These are phyloP conservation scores for Anthopleura xanthogrammica DNA, from an alignment of 92 coral and sea anemone genomes.

Conservation along the genomic window DNA sequence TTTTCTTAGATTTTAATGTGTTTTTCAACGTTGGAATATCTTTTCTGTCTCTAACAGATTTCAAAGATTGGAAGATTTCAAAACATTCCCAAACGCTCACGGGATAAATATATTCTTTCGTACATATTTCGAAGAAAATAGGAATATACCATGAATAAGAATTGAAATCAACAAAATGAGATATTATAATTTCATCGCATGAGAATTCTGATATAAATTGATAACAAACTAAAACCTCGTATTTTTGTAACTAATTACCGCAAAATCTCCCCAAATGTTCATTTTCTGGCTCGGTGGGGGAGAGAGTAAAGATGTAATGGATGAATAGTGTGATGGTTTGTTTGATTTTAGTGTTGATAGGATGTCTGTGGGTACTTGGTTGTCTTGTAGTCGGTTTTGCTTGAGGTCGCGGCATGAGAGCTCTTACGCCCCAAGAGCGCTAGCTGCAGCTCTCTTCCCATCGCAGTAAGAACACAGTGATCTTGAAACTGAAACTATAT, in stretches of 20 bases:
- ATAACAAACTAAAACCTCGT: not conserved
- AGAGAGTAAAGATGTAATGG: not conserved
- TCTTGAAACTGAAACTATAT: no score
- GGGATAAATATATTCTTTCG: no score
- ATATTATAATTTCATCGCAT: not conserved
- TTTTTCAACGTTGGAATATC: no score
- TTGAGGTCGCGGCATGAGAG: not conserved
- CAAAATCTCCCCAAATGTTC: not conserved
- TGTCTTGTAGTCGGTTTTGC: not conserved
- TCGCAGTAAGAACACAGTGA: not conserved
- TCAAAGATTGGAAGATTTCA: no score
- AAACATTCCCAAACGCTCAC: no score
- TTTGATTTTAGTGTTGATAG: not conserved
- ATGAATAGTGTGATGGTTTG: conserved; percentile 1
- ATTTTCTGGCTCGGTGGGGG: not conserved
- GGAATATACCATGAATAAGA: not conserved
- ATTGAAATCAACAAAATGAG: not conserved
- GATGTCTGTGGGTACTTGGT: not conserved
- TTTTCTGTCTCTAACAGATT: not conserved
- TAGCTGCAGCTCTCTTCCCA: not conserved
- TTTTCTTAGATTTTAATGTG: no score
- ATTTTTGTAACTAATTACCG: not conserved
- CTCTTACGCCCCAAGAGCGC: not conserved
- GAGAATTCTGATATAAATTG: not conserved
- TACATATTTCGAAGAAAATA: no score